These are phyloP conservation scores for Gastrophryne carolinensis DNA, from an alignment of 2,797 vertebrate species.

Conservation along the genomic window DNA sequence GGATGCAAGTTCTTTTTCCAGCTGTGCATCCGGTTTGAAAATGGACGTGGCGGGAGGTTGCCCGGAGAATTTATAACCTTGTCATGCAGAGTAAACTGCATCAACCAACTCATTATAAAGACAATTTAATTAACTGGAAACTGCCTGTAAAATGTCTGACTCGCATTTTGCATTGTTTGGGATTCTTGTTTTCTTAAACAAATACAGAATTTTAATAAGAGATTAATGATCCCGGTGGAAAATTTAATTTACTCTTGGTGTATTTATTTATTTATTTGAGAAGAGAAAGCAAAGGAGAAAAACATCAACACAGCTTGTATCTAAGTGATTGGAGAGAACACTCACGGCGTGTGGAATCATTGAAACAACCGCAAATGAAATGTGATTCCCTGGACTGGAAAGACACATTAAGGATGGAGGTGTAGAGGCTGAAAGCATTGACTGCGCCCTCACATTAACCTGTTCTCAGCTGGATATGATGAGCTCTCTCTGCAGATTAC, in stretches of 20 bases:
- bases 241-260: constrained; percentile 51
- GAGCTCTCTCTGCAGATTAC: constrained; percentile 12
- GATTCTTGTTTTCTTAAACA: constrained; percentile 42
- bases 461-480: constrained; percentile 39
- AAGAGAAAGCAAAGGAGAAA: constrained; percentile 35
- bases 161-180: constrained; percentile 47
- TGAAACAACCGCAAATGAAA: constrained; percentile 49
- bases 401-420: constrained; percentile 46
- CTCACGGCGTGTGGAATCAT: constrained; percentile 35
- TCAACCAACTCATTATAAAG: constrained; percentile 39
- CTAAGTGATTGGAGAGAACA: constrained; percentile 51
- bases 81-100: constrained; percentile 25
- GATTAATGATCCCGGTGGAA: constrained; percentile 59
- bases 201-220: constrained; percentile 61
- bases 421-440: constrained; percentile 32
- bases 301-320: constrained; percentile 52
- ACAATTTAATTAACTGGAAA: constrained; percentile 52
- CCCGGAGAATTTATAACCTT: constrained; percentile 33
- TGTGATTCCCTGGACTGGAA: constrained; percentile 51
- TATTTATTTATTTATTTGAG: constrained; percentile 51
- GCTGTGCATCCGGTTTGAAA: neutral
- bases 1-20: too few species aligned
- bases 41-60: constrained; percentile 4
- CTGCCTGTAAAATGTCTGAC: constrained; percentile 45
- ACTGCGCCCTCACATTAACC: constrained; percentile 41